Evolutionary conservation across 1,140 invertebrate species (phyloP), one percentile per base, ranked within the genome.

Genomic region (Drosophila neocordata): DNA sequence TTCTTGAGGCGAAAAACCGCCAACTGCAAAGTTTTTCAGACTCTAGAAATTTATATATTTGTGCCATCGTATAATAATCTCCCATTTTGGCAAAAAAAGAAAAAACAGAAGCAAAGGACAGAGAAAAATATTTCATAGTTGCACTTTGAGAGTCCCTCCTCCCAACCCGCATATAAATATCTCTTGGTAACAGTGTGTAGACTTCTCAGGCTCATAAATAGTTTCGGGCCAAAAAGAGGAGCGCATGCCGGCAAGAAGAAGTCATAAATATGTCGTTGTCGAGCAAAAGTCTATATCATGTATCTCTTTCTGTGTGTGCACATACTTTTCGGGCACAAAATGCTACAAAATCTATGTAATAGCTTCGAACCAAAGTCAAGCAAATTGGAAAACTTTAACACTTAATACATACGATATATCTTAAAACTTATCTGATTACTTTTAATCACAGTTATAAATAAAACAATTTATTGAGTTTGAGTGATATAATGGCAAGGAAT

Each of bases 271-370:
- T 85, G 82, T 85, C 74, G 78, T 78, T 79, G 78, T 69, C 64
- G 60, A 52, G 15, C 41, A 68, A 87, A 77, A 75, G 77, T 85
- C 77, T 85, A 78, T 82, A 82, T 71, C 78, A 63, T 77, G 73
- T 81, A 73, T 81, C 78, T 73, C 15, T 61, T 15, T 55, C 58
- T 27, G 38, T 51, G 6, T 18, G 48, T 64, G 55, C 55, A 63
- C 71, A 82, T 82, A 85, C 83, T 74, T 85, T 85, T 85, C 78
- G 75, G 79, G 56, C 75, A 87, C 82, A 87, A 85, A 85, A 87
- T 85, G 82, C 78, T 82, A 85, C 82, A 85, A 82, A 87, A 88
- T 88, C 83, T 82, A 88, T 82, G 71, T 76, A 79, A 87, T 87
- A 88, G 79, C 79, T 76, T 80, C 34, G 15, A 66, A 52, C n/a